These are phyloP conservation scores for Asteroscopus sphinx DNA, from an alignment of 2,888 invertebrate genomes.

Conservation along the genomic window DNA sequence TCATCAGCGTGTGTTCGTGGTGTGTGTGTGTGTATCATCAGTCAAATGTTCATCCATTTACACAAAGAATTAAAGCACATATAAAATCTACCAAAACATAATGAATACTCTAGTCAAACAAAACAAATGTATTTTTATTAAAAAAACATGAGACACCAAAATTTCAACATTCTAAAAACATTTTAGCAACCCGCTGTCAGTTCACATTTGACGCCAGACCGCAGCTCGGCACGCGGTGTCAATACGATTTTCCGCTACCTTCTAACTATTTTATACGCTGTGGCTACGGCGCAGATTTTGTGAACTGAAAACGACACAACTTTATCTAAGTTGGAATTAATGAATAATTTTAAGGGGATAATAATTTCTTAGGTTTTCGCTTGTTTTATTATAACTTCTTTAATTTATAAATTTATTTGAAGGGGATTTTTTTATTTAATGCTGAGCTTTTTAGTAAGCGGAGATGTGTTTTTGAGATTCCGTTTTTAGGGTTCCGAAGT, in stretches of 20 bases:
- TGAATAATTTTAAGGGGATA: slow-evolving; percentile 32
- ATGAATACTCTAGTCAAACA: not conserved
- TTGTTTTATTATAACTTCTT: no score
- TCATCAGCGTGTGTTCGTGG: no score
- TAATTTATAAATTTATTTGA: not conserved
- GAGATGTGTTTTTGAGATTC: slow-evolving; percentile 23
- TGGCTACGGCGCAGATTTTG: slow-evolving; percentile 37
- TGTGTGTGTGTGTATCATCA: no score
- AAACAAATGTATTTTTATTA: slow-evolving; percentile 19
- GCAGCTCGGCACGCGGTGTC: slow-evolving; percentile 62
- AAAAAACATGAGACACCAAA: slow-evolving; percentile 9
- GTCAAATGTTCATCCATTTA: no score
- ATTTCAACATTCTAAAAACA: slow-evolving; percentile 19
- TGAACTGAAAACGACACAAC: slow-evolving; percentile 36
- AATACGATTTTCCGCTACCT: slow-evolving; percentile 68
- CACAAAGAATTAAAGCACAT: no score
- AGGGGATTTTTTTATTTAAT: slow-evolving; percentile 40
- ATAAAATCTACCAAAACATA: not conserved
- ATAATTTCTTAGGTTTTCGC: no score
- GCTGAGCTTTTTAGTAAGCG: slow-evolving; percentile 32
- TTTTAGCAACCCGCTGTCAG: slow-evolving; percentile 34
- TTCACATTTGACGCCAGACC: slow-evolving; percentile 49
- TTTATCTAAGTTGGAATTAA: slow-evolving; percentile 43
- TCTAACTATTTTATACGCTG: slow-evolving; percentile 67
- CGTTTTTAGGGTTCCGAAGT: no score